These are phyloP conservation scores for Acleris sparsana DNA, from an alignment of 2,888 invertebrate genomes.

Conservation along the genomic window DNA sequence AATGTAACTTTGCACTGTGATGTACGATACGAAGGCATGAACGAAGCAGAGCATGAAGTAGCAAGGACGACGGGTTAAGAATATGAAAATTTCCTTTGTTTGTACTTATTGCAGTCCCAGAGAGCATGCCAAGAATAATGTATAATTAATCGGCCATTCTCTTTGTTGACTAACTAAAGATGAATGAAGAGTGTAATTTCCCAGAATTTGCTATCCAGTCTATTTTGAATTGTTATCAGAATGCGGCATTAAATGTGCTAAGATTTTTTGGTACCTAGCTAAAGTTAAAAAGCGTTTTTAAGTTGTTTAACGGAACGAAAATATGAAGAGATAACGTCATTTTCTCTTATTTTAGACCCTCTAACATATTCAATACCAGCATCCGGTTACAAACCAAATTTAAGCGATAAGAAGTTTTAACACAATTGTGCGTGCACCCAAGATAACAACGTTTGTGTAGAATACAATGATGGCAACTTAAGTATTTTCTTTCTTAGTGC, in stretches of 20 bases:
- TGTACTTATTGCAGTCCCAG: conserved; percentile 36
- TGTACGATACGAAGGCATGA: conserved; percentile 7
- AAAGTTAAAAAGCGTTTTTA: too few species aligned
- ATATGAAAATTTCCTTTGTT: conserved; percentile 55
- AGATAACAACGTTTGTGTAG: not conserved
- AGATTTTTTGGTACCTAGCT: too few species aligned
- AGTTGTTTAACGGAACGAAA: too few species aligned
- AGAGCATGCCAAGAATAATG: conserved; percentile 23
- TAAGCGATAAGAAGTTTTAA: too few species aligned
- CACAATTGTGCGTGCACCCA: too few species aligned
- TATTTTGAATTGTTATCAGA: too few species aligned
- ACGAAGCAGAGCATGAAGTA: conserved; percentile 54
- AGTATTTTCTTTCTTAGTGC: conserved; percentile 6
- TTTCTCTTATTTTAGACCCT: too few species aligned
- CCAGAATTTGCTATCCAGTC: too few species aligned
- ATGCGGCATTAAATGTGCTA: too few species aligned
- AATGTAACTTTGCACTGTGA: conserved; percentile 1
- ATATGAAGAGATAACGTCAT: too few species aligned
- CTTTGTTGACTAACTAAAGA: conserved; percentile 13
- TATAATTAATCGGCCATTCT: conserved; percentile 13
- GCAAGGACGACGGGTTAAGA: conserved; percentile 57
- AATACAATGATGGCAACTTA: not conserved
- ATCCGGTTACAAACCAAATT: too few species aligned
- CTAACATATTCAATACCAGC: too few species aligned
- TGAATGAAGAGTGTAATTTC: not conserved